These are phyloP conservation scores for Fopius arisanus DNA, from an alignment of 1,140 invertebrate genomes.

Conservation along the genomic window DNA sequence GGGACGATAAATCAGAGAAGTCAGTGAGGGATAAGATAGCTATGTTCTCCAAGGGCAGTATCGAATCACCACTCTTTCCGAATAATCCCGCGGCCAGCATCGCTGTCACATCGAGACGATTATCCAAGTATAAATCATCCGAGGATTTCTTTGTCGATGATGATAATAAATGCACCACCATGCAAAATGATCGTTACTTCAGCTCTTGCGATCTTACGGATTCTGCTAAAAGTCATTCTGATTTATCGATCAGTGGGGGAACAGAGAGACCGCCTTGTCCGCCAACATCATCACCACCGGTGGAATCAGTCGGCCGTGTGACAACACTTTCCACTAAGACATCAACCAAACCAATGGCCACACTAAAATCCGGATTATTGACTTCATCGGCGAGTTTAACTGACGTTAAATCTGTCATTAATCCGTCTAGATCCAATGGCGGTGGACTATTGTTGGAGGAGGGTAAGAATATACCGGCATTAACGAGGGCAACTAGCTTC, in stretches of 20 bases:
- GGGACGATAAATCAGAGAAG: conserved; percentile 79
- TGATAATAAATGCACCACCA: conserved; percentile 38
- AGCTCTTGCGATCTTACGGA: conserved; percentile 56
- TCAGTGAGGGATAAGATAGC: conserved; percentile 88
- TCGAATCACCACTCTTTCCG: conserved; percentile 52
- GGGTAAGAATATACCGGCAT: conserved; percentile 1
- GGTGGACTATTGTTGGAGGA: background rate
- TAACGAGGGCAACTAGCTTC: conserved; percentile 66
- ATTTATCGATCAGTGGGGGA: conserved; percentile 32
- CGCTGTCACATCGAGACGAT: conserved; percentile 37
- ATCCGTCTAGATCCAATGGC: conserved; percentile 54
- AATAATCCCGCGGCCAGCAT: conserved; percentile 43
- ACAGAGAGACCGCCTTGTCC: conserved; percentile 38
- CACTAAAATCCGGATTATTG: conserved; percentile 7
- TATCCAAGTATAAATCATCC: conserved; percentile 65
- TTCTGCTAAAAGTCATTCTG: conserved; percentile 25
- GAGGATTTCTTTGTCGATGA: conserved; percentile 64
- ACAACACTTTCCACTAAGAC: background rate
- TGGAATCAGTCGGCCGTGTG: conserved; percentile 10
- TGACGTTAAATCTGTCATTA: conserved; percentile 43
- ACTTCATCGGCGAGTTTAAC: background rate
- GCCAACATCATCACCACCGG: conserved; percentile 39
- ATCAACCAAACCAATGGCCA: background rate
- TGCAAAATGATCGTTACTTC: conserved; percentile 50
- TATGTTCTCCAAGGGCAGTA: conserved; percentile 75